Evolutionary conservation across 2,113 vertebrate genomes (phyloP).

Genomic region (Platanista minor): DNA sequence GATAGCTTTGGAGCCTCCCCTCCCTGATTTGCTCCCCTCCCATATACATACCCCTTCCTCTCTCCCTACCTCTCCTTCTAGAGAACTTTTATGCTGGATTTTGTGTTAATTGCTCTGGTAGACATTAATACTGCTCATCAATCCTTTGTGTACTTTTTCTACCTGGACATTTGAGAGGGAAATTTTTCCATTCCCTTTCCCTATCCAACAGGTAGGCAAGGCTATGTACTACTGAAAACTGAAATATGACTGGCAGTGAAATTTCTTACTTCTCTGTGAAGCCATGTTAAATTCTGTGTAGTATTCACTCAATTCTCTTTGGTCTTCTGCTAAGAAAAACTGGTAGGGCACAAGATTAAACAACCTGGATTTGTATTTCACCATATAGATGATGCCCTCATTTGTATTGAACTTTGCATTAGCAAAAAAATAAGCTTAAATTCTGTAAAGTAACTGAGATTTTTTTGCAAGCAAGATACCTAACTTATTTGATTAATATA

Average conservation of each 20-base stretch:
- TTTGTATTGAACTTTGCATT: background rate
- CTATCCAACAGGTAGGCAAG: background rate
- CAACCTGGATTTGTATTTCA: background rate
- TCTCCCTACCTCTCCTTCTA: background rate
- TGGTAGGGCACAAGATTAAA: background rate
- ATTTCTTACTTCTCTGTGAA: background rate
- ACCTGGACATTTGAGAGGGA: background rate
- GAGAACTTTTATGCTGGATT: background rate
- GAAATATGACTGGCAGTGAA: background rate
- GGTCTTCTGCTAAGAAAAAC: background rate
- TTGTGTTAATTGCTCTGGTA: background rate
- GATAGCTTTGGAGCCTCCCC: background rate
- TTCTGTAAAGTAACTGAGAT: background rate
- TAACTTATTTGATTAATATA: background rate
- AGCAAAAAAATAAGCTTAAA: background rate
- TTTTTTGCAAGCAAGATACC: background rate
- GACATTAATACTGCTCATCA: background rate
- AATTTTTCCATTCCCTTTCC: background rate
- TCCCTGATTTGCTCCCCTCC: background rate
- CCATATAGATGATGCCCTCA: background rate
- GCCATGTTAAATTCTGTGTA: background rate
- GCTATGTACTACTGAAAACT: background rate
- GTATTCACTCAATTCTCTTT: background rate
- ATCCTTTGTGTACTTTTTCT: background rate
- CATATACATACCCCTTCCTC: background rate